A percentile compares a stretch with the other conserved stretches of the same genome.
These are phyloP conservation scores for Cuculus canorus DNA, from an alignment of 2,797 vertebrate genomes.

Conservation along the genomic window DNA sequence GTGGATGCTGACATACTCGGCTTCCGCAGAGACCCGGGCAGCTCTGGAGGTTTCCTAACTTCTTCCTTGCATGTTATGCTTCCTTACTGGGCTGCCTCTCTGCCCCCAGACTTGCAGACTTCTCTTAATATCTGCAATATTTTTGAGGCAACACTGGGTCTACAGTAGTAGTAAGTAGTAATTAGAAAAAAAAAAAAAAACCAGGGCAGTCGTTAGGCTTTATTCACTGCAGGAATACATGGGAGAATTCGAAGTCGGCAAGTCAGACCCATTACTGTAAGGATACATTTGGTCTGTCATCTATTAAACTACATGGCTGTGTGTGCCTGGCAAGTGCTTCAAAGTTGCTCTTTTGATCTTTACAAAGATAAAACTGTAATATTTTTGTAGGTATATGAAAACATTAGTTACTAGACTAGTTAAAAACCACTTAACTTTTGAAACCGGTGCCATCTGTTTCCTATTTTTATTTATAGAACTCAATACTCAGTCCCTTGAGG, in stretches of 20 bases:
- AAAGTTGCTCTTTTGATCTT: slow-evolving; percentile 53
- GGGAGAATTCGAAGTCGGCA: background rate
- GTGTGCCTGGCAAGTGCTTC: slow-evolving; percentile 15
- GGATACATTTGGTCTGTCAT: slow-evolving; percentile 2
- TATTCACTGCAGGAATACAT: background rate
- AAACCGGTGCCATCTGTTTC: slow-evolving; percentile 34
- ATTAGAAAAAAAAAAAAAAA: background rate
- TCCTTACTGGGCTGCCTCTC: background rate
- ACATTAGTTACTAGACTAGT: slow-evolving; percentile 35
- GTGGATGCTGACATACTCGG: background rate
- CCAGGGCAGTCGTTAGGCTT: background rate
- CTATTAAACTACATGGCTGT: slow-evolving; percentile 1
- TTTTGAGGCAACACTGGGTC: background rate
- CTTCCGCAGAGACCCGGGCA: background rate
- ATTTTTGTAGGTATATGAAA: slow-evolving; percentile 38
- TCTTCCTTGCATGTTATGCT: background rate
- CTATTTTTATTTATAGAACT: slow-evolving; percentile 18
- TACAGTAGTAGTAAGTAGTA: background rate
- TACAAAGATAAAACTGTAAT: slow-evolving; percentile 31
- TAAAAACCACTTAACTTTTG: slow-evolving; percentile 34
- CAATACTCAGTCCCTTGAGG: background rate
- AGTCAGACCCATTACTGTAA: slow-evolving; percentile 1
- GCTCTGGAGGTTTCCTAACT: background rate
- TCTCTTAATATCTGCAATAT: background rate
- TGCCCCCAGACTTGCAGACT: background rate